A percentile compares a stretch with the other conserved stretches of the same genome.
phyloP scores from a whole-genome alignment of 2,888 invertebrate species.

The Anarsia innoxiella region DNA sequence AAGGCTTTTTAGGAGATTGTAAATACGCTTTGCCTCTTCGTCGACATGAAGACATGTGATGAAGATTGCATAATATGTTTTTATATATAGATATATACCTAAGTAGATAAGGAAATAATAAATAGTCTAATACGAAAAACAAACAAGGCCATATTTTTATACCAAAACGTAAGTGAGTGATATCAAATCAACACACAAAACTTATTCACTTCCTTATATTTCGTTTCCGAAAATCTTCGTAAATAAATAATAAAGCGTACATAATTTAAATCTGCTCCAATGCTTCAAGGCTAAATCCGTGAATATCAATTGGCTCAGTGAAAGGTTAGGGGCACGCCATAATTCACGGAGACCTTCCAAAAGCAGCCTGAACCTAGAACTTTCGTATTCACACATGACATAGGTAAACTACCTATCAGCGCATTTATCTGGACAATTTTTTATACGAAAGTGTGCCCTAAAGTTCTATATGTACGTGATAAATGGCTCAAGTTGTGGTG shows the following conservation, averaged over 20 bases:
- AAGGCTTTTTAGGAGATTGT: slow-evolving; percentile 13
- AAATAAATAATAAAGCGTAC: not conserved
- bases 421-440: not conserved
- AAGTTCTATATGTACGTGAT: not conserved
- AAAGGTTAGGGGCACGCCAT: not conserved
- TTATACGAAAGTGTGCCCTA: not conserved
- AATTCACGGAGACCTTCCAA: not conserved
- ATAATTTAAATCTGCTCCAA: not conserved
- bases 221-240: too few relatives aligned
- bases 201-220: too few relatives aligned
- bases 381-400: not conserved
- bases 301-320: not conserved
- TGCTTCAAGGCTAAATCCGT: not conserved
- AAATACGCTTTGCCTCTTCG: slow-evolving; percentile 11
- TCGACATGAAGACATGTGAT: slow-evolving; percentile 8
- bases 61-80: too few relatives aligned
- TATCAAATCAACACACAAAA: too few relatives aligned
- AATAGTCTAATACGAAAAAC: too few relatives aligned
- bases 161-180: slow-evolving; percentile 38
- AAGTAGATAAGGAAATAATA: too few relatives aligned
- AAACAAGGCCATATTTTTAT: too few relatives aligned
- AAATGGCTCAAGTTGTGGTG: too few relatives aligned
- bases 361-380: too few relatives aligned
- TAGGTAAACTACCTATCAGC: not conserved
- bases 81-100: too few relatives aligned